Evolutionary conservation across 2,888 invertebrate species (phyloP), one percentile per base, ranked within the genome.

Genomic region (Chrysomela aeneicollis): DNA sequence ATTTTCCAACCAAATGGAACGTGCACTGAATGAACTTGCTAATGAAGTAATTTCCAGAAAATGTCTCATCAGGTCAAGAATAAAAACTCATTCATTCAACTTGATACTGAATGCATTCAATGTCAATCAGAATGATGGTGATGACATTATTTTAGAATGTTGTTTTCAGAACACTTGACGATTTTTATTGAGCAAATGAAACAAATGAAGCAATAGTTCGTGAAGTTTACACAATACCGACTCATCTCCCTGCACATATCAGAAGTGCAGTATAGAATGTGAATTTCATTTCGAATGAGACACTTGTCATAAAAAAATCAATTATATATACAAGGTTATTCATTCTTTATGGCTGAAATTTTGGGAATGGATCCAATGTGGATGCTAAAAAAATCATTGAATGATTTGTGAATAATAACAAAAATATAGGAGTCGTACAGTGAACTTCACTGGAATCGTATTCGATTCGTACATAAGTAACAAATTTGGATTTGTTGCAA

Each of bases 11-110:
- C 3, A 12, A n/a, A 15, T 15, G 42, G 6, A 4, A 42, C 42
- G 15, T 64, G 63, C 61, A 8, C 51, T 30, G 51, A 22, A 51
- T 51, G 5, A 19, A 51, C n/a, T 51, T 12, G n/a, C 50, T 30
- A 30, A 51, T 51, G 22, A 42, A 42, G 15, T 42, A 42, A 42
- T 42, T 42, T 15, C 6, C 42, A 42, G 32, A 35, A 35, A 35
- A 35, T 8, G 26, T 35, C 35, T 8, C 42, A 42, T 15, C 12
- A 15, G 42, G 42, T 42, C 42, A 42, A 42, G 42, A 42, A 15
- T 42, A 12, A 42, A 35, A 42, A 42, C 8, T 15, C 15, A 42
- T 42, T n/a, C n/a, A 42, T 42, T 42, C 42, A 42, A 42, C 42
- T 42, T 42, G 42, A 42, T 42, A 42, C 42, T 42, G 42, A 42